Evolutionary conservation across 2,888 invertebrate species (phyloP).

Genomic region (Osmoderma eremita): DNA sequence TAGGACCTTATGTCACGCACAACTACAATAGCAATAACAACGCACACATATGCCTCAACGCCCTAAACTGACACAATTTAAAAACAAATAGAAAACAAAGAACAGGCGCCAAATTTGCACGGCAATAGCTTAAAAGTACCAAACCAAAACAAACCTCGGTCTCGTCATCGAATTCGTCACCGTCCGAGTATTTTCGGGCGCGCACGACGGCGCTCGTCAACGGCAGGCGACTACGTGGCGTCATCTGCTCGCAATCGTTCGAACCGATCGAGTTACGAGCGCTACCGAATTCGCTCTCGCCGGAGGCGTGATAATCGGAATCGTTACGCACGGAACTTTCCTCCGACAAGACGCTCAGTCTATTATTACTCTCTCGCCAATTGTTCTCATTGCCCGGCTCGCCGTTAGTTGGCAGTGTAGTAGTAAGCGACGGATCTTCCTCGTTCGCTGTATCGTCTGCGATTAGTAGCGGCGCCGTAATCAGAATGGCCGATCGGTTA

Average conservation of each 20-base stretch:
- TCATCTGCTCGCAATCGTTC: constrained; percentile 42
- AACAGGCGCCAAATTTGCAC: background rate
- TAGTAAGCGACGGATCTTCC: constrained; percentile 38
- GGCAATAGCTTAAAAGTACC: constrained; percentile 1
- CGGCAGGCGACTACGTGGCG: constrained; percentile 18
- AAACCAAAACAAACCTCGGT: constrained; percentile 46
- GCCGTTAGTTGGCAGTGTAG: background rate
- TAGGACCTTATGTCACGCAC: background rate
- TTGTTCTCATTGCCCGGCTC: background rate
- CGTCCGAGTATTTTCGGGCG: constrained; percentile 31
- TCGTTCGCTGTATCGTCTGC: constrained; percentile 54
- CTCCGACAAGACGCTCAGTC: constrained; percentile 47
- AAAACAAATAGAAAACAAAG: too few species aligned
- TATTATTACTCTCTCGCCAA: constrained; percentile 30
- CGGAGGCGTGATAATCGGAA: constrained; percentile 61
- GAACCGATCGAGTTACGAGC: constrained; percentile 47
- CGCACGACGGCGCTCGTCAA: constrained; percentile 32
- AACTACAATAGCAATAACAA: constrained; percentile 45
- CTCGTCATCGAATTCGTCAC: constrained; percentile 41
- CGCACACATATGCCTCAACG: constrained; percentile 34
- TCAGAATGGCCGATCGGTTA: background rate
- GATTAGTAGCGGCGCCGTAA: too few species aligned
- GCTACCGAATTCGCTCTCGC: constrained; percentile 59
- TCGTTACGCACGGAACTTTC: constrained; percentile 51
- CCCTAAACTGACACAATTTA: background rate